These are phyloP conservation scores for Malacoctenus gilli DNA, from an alignment of 2,797 vertebrate species.

Conservation along the genomic window DNA sequence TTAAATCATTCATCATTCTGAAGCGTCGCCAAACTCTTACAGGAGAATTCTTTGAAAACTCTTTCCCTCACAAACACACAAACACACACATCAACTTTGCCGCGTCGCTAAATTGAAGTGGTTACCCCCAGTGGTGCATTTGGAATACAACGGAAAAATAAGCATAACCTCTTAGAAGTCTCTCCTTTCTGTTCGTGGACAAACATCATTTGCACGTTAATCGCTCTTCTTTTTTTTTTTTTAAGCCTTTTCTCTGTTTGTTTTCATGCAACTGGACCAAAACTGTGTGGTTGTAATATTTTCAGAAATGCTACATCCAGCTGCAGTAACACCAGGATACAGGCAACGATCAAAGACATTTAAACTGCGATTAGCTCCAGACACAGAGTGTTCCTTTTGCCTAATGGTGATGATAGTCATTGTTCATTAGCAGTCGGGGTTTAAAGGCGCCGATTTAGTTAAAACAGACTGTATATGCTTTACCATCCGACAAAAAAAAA, in stretches of 20 bases:
- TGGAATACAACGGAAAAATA: conserved; percentile 35
- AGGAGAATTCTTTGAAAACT: conserved; percentile 34
- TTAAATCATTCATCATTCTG: conserved; percentile 75
- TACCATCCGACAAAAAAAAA: neutral
- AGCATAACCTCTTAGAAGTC: conserved; percentile 17
- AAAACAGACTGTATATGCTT: neutral
- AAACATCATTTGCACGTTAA: conserved; percentile 44
- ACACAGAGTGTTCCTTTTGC: neutral
- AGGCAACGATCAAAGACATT: no score
- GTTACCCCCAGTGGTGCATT: conserved; percentile 30
- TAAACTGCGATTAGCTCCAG: no score
- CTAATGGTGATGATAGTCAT: neutral
- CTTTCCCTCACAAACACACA: neutral
- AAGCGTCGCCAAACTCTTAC: conserved; percentile 44
- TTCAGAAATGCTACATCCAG: neutral
- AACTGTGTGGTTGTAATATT: conserved; percentile 25
- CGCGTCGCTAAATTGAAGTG: conserved; percentile 37
- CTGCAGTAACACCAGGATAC: no score
- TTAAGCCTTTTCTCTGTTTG: no score
- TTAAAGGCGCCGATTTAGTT: neutral
- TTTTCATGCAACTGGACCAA: conserved; percentile 1
- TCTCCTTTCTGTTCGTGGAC: conserved; percentile 31
- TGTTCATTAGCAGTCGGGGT: no score
- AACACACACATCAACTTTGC: neutral
- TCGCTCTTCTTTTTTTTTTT: conserved; percentile 17